phyloP scores from a whole-genome alignment of 2,797 vertebrate species.

The Carcharodon carcharias region DNA sequence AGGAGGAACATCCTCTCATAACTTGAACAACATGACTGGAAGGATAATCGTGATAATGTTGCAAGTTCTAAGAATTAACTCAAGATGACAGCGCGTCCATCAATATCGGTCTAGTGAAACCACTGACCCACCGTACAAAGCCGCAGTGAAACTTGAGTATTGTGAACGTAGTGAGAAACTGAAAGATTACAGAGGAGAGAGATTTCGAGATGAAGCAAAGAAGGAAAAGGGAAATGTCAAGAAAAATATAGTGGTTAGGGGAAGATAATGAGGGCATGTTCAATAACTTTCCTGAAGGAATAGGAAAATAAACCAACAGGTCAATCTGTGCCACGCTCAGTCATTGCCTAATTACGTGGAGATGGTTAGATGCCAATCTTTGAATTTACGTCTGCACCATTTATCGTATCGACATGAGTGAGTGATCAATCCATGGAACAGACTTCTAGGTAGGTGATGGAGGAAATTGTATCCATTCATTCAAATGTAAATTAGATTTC shows the following conservation, averaged over 20 bases:
- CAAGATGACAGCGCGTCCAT: not conserved
- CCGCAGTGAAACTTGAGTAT: not conserved
- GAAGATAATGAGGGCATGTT: not conserved
- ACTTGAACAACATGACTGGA: too few relatives aligned
- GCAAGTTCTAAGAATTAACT: not conserved
- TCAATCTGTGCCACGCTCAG: not conserved
- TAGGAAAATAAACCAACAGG: not conserved
- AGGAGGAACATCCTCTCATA: too few relatives aligned
- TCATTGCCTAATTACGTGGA: not conserved
- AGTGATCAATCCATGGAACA: not conserved
- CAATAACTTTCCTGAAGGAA: too few relatives aligned
- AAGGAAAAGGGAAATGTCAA: not conserved
- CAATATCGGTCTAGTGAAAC: not conserved
- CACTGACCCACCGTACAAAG: not conserved
- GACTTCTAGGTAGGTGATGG: not conserved
- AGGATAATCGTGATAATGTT: too few relatives aligned
- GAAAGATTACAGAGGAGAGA: not conserved
- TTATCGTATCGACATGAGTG: not conserved
- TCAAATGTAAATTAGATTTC: not conserved
- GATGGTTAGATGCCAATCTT: not conserved
- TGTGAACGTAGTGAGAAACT: not conserved
- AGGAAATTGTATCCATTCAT: not conserved
- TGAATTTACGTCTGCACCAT: not conserved
- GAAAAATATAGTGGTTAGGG: not conserved
- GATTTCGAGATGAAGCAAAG: not conserved